Evolutionary conservation across 2,113 vertebrate genomes (phyloP), one percentile per base, ranked within the genome.

Genomic region (Pleuronectes platessa): DNA sequence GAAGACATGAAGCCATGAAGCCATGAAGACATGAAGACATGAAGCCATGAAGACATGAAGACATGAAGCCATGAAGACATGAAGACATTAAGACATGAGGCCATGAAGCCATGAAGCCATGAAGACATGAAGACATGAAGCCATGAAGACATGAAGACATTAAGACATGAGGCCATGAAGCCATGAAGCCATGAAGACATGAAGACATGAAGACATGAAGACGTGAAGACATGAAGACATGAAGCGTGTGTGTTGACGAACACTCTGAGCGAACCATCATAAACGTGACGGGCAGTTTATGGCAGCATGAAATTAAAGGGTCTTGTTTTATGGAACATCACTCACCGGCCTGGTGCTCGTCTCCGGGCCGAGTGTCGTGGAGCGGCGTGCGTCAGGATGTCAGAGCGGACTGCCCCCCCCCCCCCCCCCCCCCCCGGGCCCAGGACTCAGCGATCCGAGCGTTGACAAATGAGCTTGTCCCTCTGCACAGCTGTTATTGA

Each of bases 401-500:
- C 79, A 75, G 72, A 63, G 37, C 64, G 21, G 68, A 17, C 60
- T 2, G 35, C 65, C 49, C 56, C 15, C 18, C 56, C 24, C 2
- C 26, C 3, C 26, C 26, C 42, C 56, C 15, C n/a, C 56, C 24
- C 45, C 70, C 13, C 61, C 76, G 81, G 74, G 69, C 76, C 85
- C 79, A 74, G 82, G 75, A 85, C 58, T 88, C 86, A 87, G 74
- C 76, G 54, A 83, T 79, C 81, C 59, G n/a, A 83, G 79, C 61
- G 51, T 14, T 88, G 84, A 87, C 82, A 84, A 90, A 92, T 86
- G 79, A 89, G 76, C 84, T 82, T 81, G 85, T 89, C 83, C 86
- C 79, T 83, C 76, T 84, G 65, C 71, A 70, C 84, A 86, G 47
- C 76, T 63, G 71, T 88, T 93, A 94, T 94, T 92, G 93, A 94